Conservation (phyloP, 2,113 vertebrate species). For the Alexandromys fortis region DNA sequence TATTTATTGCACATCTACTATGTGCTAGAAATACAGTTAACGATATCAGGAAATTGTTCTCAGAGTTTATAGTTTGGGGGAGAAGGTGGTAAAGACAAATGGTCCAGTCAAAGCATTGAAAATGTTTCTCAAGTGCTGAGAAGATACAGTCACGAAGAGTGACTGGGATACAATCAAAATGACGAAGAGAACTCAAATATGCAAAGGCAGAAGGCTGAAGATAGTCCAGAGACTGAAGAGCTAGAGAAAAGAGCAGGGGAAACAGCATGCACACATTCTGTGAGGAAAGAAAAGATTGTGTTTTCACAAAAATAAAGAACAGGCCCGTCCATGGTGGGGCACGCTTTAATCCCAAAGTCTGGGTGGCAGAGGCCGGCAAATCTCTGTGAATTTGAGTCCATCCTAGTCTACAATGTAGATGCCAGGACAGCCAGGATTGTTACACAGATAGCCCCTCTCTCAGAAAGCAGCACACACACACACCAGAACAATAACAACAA, state of each 20-base stretch:
- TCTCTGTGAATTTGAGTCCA: not conserved
- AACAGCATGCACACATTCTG: not conserved
- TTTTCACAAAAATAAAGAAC: not conserved
- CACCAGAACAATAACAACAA: not conserved
- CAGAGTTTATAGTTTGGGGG: not conserved
- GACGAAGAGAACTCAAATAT: not conserved
- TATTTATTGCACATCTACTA: not conserved
- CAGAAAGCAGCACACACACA: not conserved
- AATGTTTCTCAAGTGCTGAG: not conserved
- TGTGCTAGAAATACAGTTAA: not conserved
- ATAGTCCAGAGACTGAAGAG: not conserved
- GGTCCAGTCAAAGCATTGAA: not conserved
- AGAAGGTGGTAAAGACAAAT: not conserved
- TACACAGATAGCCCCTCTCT: not conserved
- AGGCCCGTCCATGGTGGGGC: not conserved
- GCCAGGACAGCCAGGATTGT: not conserved
- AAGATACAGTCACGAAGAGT: not conserved
- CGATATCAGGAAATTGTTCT: not conserved
- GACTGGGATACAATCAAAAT: not conserved
- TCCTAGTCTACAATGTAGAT: not conserved
- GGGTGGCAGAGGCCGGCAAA: not conserved
- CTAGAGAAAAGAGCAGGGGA: not conserved
- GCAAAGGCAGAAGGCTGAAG: not conserved
- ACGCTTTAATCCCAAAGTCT: not conserved
- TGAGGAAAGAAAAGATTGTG: not conserved